These are phyloP conservation scores for Pogonophryne albipinna DNA, from an alignment of 2,797 vertebrate species.

Conservation along the genomic window DNA sequence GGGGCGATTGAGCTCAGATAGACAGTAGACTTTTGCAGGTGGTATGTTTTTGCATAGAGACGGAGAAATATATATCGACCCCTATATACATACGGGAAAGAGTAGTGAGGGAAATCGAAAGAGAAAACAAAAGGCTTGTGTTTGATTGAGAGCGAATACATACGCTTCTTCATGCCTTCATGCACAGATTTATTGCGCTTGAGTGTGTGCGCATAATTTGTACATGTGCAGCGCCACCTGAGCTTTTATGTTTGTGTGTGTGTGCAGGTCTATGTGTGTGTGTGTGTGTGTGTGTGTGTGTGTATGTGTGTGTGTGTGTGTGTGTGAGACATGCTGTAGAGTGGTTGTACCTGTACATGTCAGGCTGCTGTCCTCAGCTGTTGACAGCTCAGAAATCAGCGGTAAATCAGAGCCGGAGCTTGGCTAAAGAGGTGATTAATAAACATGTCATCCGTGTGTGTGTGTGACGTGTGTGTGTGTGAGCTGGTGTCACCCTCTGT, in stretches of 20 bases:
- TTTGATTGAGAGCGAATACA: not conserved
- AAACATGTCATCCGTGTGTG: constrained; percentile 64
- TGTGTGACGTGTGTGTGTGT: constrained; percentile 28
- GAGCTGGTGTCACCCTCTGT: not conserved
- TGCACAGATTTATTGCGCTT: constrained; percentile 44
- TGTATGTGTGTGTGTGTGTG: constrained; percentile 4
- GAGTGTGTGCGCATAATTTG: constrained; percentile 49
- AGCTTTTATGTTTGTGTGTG: constrained; percentile 25
- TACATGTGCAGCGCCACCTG: constrained; percentile 30
- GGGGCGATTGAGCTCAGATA: no score
- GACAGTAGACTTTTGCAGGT: no score
- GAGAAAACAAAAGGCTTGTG: not conserved
- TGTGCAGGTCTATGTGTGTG: not conserved
- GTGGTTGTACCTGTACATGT: constrained; percentile 68
- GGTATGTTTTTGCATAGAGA: no score
- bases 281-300: constrained; percentile 3
- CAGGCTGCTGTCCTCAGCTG: constrained; percentile 51
- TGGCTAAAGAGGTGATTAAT: constrained; percentile 71
- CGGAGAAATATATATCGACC: no score
- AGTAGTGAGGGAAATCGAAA: not conserved
- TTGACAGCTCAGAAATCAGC: constrained; percentile 62
- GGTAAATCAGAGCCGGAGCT: constrained; percentile 62
- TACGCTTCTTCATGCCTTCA: constrained; percentile 47
- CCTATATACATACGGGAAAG: not conserved
- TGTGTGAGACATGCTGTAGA: constrained; percentile 14